Percentiles rank a stretch among this genome's conserved stretches.
These are phyloP conservation scores for Sphaerophoria taeniata DNA, from an alignment of 2,888 invertebrate species.

Conservation along the genomic window DNA sequence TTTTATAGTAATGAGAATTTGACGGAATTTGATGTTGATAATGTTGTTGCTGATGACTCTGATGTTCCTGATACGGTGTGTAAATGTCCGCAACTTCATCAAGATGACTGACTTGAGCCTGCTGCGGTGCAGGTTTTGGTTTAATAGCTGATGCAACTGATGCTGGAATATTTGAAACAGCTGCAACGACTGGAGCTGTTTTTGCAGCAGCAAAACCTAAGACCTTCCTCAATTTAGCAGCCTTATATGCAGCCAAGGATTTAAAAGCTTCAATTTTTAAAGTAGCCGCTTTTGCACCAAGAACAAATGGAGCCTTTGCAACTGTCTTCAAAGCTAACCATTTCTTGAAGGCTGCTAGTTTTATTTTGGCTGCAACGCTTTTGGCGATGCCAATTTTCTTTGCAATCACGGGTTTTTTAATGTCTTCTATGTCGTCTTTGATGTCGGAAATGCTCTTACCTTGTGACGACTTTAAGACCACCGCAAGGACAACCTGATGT, in stretches of 20 bases:
- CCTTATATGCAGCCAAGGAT: constrained; percentile 41
- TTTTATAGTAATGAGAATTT: constrained; percentile 40
- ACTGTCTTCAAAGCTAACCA: constrained; percentile 19
- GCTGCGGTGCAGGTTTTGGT: background rate
- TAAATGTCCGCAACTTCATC: constrained; percentile 17
- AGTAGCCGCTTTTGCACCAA: constrained; percentile 49
- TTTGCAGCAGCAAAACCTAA: constrained; percentile 43
- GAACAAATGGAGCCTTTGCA: constrained; percentile 44
- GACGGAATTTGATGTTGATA: constrained; percentile 23
- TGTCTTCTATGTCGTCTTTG: constrained; percentile 22
- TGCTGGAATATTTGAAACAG: constrained; percentile 14
- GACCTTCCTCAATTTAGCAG: constrained; percentile 39
- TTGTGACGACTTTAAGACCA: constrained; percentile 38
- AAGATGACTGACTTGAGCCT: background rate
- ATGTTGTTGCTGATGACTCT: background rate
- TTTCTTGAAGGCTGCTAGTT: constrained; percentile 59
- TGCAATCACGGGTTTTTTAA: constrained; percentile 20
- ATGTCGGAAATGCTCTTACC: constrained; percentile 26
- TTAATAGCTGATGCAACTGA: constrained; percentile 8
- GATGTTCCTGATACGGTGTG: constrained; percentile 12
- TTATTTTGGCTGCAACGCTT: constrained; percentile 43
- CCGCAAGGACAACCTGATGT: constrained; percentile 52
- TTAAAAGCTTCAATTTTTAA: constrained; percentile 51
- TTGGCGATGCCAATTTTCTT: constrained; percentile 50
- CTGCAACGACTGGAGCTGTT: constrained; percentile 31